Conservation (phyloP, 2,888 invertebrate genomes). For the Nymphalis urticae region DNA sequence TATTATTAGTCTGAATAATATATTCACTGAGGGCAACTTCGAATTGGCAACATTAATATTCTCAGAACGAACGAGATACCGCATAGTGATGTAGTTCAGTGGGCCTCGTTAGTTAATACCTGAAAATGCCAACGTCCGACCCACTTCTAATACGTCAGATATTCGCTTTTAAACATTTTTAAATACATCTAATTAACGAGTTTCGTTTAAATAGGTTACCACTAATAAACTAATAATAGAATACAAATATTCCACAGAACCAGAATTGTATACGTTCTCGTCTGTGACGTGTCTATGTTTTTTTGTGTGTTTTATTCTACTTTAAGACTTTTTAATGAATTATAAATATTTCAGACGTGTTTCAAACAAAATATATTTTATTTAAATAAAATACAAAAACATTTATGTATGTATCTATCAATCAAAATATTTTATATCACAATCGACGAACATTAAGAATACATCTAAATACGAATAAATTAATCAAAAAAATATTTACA, state of each 20-base stretch:
- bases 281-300: not conserved
- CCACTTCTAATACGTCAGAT: constrained; percentile 48
- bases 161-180: constrained; percentile 50
- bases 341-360: no score
- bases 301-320: not conserved
- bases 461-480: no score
- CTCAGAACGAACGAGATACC: constrained; percentile 1
- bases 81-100: constrained; percentile 1
- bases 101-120: constrained; percentile 17
- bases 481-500: no score
- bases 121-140: constrained; percentile 54
- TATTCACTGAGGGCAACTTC: no score
- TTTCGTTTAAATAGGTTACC: constrained; percentile 53
- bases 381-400: no score
- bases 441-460: no score
- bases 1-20: no score
- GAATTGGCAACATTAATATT: not conserved
- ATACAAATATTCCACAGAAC: constrained; percentile 12
- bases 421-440: no score
- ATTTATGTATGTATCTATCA: no score
- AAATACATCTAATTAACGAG: constrained; percentile 53
- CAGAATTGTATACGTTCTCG: not conserved
- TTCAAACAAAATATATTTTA: no score
- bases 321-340: no score
- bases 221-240: constrained; percentile 45